Percentiles rank a stretch among this genome's conserved stretches.
Evolutionary conservation across 2,113 vertebrate species (phyloP).

Genomic region (Rhinoderma darwinii): DNA sequence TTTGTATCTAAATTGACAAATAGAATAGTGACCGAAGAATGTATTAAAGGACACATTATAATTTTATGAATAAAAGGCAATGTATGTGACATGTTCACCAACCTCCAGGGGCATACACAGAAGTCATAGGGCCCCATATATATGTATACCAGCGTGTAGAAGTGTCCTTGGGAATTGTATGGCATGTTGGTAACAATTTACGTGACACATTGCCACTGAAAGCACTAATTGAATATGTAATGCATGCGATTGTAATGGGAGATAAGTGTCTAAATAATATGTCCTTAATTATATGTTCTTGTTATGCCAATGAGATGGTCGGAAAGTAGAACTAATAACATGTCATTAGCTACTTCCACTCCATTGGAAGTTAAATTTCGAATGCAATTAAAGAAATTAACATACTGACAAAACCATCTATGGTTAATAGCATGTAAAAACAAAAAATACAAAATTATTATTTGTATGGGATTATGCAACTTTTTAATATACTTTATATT

Average conservation of each 20-base stretch:
- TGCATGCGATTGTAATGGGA: conserved; percentile 16
- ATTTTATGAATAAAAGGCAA: too few relatives aligned
- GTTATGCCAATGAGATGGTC: conserved; percentile 7
- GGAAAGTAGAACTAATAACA: conserved; percentile 42
- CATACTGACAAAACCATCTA: not conserved
- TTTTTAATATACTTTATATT: not conserved
- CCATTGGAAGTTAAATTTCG: conserved; percentile 2
- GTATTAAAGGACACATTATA: too few relatives aligned
- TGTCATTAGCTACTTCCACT: conserved; percentile 29
- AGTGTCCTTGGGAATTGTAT: not conserved
- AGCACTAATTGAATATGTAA: conserved; percentile 9
- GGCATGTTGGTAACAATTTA: not conserved
- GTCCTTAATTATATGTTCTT: conserved; percentile 36
- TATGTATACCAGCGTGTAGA: not conserved
- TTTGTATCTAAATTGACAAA: too few relatives aligned
- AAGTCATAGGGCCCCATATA: too few relatives aligned
- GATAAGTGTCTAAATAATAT: conserved; percentile 36
- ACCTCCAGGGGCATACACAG: too few relatives aligned
- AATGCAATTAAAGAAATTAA: not conserved
- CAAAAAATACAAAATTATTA: not conserved
- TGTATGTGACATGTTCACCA: too few relatives aligned
- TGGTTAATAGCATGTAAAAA: not conserved
- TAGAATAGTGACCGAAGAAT: too few relatives aligned
- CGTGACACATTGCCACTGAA: conserved; percentile 1
- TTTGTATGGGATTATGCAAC: not conserved